Base-by-base conservation (phyloP, 2,888 invertebrate species). In the Eucriotettix oculatus region DNA sequence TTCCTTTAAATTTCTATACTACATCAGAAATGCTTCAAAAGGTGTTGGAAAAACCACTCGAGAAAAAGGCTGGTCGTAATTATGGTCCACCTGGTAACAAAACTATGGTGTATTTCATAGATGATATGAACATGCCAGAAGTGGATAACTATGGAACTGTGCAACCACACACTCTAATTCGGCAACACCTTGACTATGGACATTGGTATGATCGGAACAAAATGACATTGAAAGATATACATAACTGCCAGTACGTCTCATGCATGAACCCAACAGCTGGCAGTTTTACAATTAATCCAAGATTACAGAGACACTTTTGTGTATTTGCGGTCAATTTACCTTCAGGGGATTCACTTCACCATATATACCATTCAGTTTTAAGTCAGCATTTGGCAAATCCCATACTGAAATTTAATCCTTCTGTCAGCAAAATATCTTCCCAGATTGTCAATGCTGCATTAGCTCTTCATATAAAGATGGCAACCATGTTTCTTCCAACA, bases 201-300 rank as follows among this genome's bases (percentile, higher is more conserved):
- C 96, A 96, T 74, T 97, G 96, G 95, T 97, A 96, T 71, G 96
- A 97, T 71, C 77, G 95, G 61, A 76, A 81, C 56, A 95, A 94
- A 71, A 76, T 96, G 63, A 78, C 85, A 0, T 72, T 95, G 12
- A 95, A 93, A 71, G 95, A 96, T 63, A 90, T 96, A 67, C 87
- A 89, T 67, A 91, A 94, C 71, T 90, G 92, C 53, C 95, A 95
- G 77, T 95, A 94, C 72, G 85, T 95, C 16, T 87, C 94, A 0
- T 91, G 91, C 72, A 96, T 97, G 96, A 96, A 96, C 74, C 96
- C 96, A 0, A 93, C 94, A 0, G 90, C 95, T 16, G 96, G 96
- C 17, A 92, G 91, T 60, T 96, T 96, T 71, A 92, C 91, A 16
- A 94, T 96, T 60, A 89, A 95, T 76, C 84, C 93, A 0, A 79